Percentiles rank a stretch among this genome's conserved stretches.
These are phyloP conservation scores for Pelvicachromis taeniatus DNA, from an alignment of 2,113 vertebrate species.

Conservation along the genomic window DNA sequence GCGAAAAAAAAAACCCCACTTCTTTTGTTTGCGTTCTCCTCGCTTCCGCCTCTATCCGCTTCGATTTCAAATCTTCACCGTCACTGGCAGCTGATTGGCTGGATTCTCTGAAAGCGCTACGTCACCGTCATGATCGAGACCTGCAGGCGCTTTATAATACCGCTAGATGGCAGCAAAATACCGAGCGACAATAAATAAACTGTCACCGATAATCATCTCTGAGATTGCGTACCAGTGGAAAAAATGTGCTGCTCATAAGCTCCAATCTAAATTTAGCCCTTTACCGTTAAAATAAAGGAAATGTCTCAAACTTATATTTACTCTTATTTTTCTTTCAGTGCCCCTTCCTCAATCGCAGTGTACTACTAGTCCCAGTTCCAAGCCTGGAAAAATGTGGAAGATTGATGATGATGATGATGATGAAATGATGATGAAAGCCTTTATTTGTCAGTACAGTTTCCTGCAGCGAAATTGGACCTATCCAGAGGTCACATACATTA, in stretches of 20 bases:
- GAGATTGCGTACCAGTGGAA: not conserved
- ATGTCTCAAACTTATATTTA: not conserved
- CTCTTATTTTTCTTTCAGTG: not conserved
- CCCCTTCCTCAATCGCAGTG: fast-evolving
- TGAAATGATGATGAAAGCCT: no score
- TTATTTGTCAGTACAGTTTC: no score
- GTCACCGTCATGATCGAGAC: not conserved
- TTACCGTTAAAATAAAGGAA: not conserved
- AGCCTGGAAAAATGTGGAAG: fast-evolving
- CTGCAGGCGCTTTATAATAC: fast-evolving
- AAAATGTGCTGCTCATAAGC: not conserved
- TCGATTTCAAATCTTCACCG: slow-evolving; percentile 69
- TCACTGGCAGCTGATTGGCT: slow-evolving; percentile 53
- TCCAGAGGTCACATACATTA: no score
- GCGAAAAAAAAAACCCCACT: not conserved
- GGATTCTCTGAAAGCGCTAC: not conserved
- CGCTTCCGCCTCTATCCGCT: slow-evolving; percentile 65
- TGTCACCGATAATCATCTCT: not conserved
- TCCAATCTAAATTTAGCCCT: not conserved
- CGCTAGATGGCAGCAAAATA: slow-evolving; percentile 31
- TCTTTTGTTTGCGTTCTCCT: slow-evolving; percentile 36
- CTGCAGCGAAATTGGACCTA: no score
- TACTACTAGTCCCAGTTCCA: not conserved
- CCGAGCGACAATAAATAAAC: not conserved
- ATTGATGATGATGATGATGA: no score